phyloP scores from a whole-genome alignment of 2,113 vertebrate species.

The Cisticola juncidis region DNA sequence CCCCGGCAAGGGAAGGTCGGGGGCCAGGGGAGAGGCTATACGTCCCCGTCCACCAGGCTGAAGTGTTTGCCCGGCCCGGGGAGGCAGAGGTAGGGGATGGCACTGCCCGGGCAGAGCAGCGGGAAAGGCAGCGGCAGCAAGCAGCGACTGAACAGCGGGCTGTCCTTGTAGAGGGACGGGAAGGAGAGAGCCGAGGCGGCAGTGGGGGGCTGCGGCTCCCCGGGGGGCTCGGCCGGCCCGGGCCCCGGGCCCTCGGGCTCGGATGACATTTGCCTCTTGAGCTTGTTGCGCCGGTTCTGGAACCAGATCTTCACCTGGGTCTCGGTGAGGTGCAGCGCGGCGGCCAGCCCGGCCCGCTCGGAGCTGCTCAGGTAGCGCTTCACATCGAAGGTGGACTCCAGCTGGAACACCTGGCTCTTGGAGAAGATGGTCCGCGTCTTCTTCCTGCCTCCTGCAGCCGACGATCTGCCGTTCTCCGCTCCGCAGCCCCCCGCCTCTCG shows the following conservation, averaged over 20 bases:
- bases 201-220: not conserved
- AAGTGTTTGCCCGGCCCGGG: slow-evolving; percentile 83
- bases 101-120: slow-evolving; percentile 79
- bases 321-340: slow-evolving; percentile 92
- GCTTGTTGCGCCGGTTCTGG: slow-evolving; percentile 97
- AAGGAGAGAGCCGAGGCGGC: slow-evolving; percentile 53
- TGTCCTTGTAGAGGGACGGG: slow-evolving; percentile 82
- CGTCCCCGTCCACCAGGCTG: slow-evolving; percentile 82
- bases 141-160: slow-evolving; percentile 78
- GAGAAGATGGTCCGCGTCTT: slow-evolving; percentile 89
- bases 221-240: slow-evolving; percentile 55
- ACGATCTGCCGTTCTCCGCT: not conserved
- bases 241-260: slow-evolving; percentile 73
- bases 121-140: slow-evolving; percentile 84
- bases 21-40: slow-evolving; percentile 64
- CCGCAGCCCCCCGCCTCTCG: not conserved
- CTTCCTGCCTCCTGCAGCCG: slow-evolving; percentile 71
- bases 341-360: slow-evolving; percentile 89
- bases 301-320: slow-evolving; percentile 99
- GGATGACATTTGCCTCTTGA: slow-evolving; percentile 84
- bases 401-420: slow-evolving; percentile 87
- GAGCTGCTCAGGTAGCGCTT: slow-evolving; percentile 88
- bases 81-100: slow-evolving; percentile 84
- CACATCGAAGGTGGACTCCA: slow-evolving; percentile 88
- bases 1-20: not conserved